phyloP scores from a whole-genome alignment of 1,140 invertebrate genomes.

The Papilio glaucus region DNA sequence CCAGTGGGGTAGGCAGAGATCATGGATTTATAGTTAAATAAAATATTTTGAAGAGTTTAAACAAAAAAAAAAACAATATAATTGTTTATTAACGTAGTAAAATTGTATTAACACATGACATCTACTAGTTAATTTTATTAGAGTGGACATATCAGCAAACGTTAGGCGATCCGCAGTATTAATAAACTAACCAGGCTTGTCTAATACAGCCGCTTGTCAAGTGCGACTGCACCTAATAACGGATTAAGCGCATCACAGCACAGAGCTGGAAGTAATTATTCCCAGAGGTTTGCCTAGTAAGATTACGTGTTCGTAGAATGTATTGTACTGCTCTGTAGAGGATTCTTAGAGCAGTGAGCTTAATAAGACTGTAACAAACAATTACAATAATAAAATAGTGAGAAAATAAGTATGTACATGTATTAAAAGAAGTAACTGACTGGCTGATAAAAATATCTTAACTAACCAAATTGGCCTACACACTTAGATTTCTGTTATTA shows the following conservation, averaged over 20 bases:
- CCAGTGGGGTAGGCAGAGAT: too few relatives aligned
- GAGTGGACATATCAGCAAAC: neutral
- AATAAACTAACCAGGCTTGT: neutral
- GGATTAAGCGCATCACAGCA: constrained; percentile 13
- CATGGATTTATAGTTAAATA: too few relatives aligned
- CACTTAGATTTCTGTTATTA: too few relatives aligned
- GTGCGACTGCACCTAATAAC: constrained; percentile 22
- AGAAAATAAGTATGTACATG: too few relatives aligned
- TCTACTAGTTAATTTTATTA: neutral
- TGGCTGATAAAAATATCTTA: too few relatives aligned
- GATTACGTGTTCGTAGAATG: neutral
- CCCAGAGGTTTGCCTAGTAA: neutral
- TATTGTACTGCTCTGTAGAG: neutral
- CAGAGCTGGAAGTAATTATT: constrained; percentile 22
- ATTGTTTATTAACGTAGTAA: too few relatives aligned
- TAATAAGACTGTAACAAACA: neutral
- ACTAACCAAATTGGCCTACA: too few relatives aligned
- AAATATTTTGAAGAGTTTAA: too few relatives aligned
- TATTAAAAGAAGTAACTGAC: too few relatives aligned
- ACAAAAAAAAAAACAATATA: too few relatives aligned
- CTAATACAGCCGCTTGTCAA: constrained; percentile 9
- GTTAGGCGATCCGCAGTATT: neutral
- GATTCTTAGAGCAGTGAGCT: neutral
- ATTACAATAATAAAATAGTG: too few relatives aligned
- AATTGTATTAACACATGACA: neutral